Evolutionary conservation across 2,888 invertebrate species (phyloP).

Genomic region (Tenodera sinensis): DNA sequence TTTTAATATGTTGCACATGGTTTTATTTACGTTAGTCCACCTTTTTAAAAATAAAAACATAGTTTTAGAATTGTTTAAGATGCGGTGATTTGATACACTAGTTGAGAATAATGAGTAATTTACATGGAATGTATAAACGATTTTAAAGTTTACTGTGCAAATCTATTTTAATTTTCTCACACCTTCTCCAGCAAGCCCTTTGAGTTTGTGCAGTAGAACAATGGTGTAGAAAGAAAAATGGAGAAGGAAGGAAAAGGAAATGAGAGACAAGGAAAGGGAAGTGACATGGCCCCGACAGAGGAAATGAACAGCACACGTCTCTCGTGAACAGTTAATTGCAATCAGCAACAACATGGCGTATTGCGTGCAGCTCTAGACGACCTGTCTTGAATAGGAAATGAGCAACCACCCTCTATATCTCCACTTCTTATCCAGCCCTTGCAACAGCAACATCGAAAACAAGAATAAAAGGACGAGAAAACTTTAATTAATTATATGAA

Average conservation of each 20-base stretch:
- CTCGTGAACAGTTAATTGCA: conserved; percentile 9
- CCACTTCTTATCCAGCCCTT: not conserved
- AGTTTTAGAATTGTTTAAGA: too few species aligned
- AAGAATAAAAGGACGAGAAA: not conserved
- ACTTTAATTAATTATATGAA: conserved; percentile 6
- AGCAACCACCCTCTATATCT: not conserved
- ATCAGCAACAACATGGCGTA: conserved; percentile 11
- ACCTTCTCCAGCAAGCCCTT: not conserved
- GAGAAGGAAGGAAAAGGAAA: not conserved
- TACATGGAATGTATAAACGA: too few species aligned
- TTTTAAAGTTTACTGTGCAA: not conserved
- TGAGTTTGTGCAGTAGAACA: not conserved
- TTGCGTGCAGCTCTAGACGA: conserved; percentile 8
- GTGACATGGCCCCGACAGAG: conserved; percentile 1
- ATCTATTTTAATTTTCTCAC: not conserved
- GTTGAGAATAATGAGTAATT: too few species aligned
- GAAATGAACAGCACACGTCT: conserved; percentile 12
- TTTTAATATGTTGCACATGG: too few species aligned
- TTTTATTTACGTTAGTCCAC: too few species aligned
- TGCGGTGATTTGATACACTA: too few species aligned
- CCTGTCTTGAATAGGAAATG: conserved; percentile 13
- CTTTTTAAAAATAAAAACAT: too few species aligned
- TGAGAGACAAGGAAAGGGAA: not conserved
- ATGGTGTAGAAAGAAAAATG: not conserved
- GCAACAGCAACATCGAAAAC: not conserved